Conservation (phyloP, 2,888 invertebrate species). For the Leistus spinibarbis region DNA sequence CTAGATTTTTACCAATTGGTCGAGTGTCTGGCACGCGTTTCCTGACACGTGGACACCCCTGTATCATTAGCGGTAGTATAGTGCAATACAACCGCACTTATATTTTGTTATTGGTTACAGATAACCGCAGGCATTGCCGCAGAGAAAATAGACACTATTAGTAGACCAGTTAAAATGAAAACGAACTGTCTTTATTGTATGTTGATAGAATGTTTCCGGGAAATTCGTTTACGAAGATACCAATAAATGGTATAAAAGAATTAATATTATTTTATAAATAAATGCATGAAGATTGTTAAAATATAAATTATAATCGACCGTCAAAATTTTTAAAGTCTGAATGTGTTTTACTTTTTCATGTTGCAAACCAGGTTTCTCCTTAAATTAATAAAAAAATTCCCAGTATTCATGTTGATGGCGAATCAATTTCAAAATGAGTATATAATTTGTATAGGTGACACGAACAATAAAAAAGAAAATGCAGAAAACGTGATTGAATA, state of each 20-base stretch:
- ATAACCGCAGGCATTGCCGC: background rate
- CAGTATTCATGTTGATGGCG: no score
- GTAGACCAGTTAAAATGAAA: background rate
- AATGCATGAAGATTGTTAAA: no score
- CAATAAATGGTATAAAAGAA: no score
- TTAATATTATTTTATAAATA: no score
- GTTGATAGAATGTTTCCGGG: no score
- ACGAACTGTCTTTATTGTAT: no score
- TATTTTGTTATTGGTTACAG: background rate
- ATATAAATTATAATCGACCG: no score
- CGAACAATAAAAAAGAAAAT: background rate
- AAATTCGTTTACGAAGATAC: no score
- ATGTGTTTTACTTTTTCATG: no score
- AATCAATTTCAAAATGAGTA: background rate
- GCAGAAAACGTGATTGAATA: background rate
- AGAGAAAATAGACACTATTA: background rate
- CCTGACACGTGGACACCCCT: slow-evolving; percentile 7
- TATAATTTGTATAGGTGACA: background rate
- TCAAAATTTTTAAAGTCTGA: no score
- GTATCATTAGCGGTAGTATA: background rate
- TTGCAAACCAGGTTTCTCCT: no score
- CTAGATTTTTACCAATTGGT: background rate
- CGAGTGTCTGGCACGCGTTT: background rate
- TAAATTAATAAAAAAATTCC: no score
- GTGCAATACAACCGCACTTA: background rate